Evolutionary conservation across 2,113 vertebrate species (phyloP).

Genomic region (Brienomyrus brachyistius): DNA sequence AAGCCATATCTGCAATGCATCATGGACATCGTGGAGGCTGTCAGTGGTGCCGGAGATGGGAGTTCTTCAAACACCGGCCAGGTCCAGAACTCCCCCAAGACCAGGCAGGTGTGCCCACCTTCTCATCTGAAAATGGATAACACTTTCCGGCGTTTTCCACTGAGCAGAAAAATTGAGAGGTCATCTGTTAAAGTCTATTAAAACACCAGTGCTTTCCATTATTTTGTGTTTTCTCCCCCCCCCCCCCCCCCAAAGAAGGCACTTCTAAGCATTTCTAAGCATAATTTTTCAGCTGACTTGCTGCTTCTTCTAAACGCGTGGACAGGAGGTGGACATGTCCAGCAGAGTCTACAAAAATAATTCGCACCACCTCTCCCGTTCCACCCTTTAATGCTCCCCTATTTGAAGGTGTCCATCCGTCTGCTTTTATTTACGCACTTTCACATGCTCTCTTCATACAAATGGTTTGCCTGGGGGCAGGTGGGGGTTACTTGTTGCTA

Average conservation of each 20-base stretch:
- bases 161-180: not conserved
- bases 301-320: not conserved
- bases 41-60: not conserved
- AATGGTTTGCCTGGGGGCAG: not conserved
- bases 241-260: not conserved
- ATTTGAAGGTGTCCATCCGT: not conserved
- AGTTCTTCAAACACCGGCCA: not conserved
- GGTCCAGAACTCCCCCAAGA: not conserved
- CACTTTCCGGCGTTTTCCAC: not conserved
- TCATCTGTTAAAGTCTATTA: not conserved
- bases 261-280: not conserved
- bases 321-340: not conserved
- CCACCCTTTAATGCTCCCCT: not conserved
- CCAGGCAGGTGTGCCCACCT: not conserved
- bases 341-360: not conserved
- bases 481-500: not conserved
- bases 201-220: not conserved
- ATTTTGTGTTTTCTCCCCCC: not conserved
- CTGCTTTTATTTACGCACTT: not conserved
- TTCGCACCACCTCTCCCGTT: not conserved
- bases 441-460: not conserved
- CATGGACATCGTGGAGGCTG: not conserved
- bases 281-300: not conserved
- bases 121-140: not conserved
- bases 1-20: constrained; percentile 23